Evolutionary conservation across 2,113 vertebrate species (phyloP).

Genomic region (Rhea americana): DNA sequence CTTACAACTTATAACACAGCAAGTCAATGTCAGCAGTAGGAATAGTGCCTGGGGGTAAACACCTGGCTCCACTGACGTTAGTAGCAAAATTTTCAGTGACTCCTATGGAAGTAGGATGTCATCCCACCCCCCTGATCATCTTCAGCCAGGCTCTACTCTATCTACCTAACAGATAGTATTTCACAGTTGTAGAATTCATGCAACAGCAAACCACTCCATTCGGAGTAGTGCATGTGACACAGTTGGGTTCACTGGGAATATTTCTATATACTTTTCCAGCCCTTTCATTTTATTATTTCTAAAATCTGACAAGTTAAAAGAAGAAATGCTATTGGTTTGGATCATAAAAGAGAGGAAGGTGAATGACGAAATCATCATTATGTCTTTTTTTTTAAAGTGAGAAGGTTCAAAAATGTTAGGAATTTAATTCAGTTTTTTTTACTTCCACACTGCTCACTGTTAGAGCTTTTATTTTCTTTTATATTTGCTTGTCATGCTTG

Average conservation of each 20-base stretch:
- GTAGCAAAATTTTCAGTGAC: background rate
- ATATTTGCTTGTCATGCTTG: background rate
- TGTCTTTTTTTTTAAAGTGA: background rate
- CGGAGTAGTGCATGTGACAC: background rate
- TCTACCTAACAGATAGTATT: background rate
- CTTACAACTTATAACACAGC: background rate
- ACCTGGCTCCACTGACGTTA: slow-evolving; percentile 16
- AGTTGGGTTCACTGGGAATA: background rate
- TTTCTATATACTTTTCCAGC: background rate
- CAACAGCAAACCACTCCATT: background rate
- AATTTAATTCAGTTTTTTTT: background rate
- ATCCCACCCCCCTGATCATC: background rate
- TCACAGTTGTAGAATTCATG: background rate
- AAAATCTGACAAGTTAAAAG: background rate
- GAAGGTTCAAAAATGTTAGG: background rate
- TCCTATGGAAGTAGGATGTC: background rate
- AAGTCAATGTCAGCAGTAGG: slow-evolving; percentile 21
- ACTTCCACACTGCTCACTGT: background rate
- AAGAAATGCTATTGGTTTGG: background rate
- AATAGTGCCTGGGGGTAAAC: slow-evolving; percentile 16
- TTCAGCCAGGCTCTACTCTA: background rate
- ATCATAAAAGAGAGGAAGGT: background rate
- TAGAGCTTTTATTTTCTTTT: background rate
- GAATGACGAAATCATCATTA: background rate
- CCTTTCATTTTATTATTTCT: background rate